A percentile compares a stretch with the other conserved stretches of the same genome.
These are phyloP conservation scores for Sander lucioperca DNA, from an alignment of 2,113 vertebrate genomes.

Conservation along the genomic window DNA sequence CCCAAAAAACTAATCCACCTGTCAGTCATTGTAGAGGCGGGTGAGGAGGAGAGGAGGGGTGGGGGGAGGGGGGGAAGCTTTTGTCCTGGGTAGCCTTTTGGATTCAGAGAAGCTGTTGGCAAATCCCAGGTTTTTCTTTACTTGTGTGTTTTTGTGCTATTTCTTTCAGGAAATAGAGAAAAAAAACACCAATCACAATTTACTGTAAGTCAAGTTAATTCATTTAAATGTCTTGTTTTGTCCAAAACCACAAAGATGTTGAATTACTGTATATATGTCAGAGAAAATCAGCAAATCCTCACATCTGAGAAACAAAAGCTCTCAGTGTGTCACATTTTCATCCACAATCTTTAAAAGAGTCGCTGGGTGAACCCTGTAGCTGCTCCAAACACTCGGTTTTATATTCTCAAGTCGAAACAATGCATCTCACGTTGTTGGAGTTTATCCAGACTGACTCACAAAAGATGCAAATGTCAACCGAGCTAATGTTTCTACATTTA, in stretches of 20 bases:
- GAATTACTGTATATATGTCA: too few relatives aligned
- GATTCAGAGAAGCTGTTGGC: constrained; percentile 28
- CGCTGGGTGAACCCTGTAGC: constrained; percentile 2
- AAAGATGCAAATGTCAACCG: background rate
- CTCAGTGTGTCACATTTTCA: background rate
- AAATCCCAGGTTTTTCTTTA: background rate
- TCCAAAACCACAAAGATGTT: background rate
- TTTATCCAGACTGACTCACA: constrained; percentile 1
- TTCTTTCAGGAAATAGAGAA: background rate
- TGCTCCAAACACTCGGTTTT: background rate
- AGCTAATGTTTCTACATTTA: background rate
- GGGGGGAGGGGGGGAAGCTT: constrained; percentile 1
- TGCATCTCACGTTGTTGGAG: background rate
- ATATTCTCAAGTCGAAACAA: background rate
- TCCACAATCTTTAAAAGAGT: background rate
- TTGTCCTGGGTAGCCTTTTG: constrained; percentile 39
- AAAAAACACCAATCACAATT: background rate
- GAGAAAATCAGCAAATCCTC: background rate
- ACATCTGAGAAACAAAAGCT: background rate
- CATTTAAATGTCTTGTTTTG: background rate
- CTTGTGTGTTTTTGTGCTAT: background rate
- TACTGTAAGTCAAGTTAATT: background rate
- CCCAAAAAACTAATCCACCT: constrained; percentile 68
- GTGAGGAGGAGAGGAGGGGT: background rate
- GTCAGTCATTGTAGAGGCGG: constrained; percentile 61